Evolutionary conservation across 2,797 vertebrate genomes (phyloP).

Genomic region (Siniperca scherzeri): DNA sequence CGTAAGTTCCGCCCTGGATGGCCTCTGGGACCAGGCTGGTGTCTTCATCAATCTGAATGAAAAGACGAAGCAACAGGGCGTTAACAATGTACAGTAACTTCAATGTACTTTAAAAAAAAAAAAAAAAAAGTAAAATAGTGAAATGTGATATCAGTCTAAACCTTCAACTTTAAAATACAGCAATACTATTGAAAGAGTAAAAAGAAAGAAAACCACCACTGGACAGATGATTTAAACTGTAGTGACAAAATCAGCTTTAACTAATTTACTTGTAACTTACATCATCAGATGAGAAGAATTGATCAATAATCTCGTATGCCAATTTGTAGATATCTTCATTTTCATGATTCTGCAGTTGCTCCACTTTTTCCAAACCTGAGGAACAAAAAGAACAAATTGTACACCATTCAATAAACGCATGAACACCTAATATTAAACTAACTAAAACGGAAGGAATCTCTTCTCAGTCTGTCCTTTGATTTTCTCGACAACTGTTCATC

Average conservation of each 20-base stretch:
- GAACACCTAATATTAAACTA: background rate
- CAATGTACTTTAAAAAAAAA: background rate
- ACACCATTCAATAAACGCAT: background rate
- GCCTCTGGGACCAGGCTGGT: constrained; percentile 97
- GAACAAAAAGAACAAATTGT: constrained; percentile 7
- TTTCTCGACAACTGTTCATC: no score
- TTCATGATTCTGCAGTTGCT: constrained; percentile 99
- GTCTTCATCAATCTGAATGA: constrained; percentile 96
- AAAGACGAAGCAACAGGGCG: background rate
- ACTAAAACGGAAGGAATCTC: no score
- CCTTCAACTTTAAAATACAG: background rate
- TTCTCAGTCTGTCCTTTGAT: no score
- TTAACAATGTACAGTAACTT: constrained; percentile 6
- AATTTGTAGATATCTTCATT: constrained; percentile 99
- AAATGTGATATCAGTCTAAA: background rate
- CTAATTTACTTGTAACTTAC: constrained; percentile 60
- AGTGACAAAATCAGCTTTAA: background rate
- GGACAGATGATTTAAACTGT: background rate
- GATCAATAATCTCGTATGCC: constrained; percentile 99
- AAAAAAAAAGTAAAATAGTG: background rate
- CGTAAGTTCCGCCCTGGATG: constrained; percentile 97
- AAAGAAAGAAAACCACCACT: background rate
- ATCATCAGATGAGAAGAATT: constrained; percentile 99
- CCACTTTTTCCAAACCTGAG: constrained; percentile 97
- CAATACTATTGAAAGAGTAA: background rate